Percentiles rank a stretch among this genome's conserved stretches.
phyloP scores from a whole-genome alignment of 2,797 vertebrate species.

The Gephyroberyx darwinii region DNA sequence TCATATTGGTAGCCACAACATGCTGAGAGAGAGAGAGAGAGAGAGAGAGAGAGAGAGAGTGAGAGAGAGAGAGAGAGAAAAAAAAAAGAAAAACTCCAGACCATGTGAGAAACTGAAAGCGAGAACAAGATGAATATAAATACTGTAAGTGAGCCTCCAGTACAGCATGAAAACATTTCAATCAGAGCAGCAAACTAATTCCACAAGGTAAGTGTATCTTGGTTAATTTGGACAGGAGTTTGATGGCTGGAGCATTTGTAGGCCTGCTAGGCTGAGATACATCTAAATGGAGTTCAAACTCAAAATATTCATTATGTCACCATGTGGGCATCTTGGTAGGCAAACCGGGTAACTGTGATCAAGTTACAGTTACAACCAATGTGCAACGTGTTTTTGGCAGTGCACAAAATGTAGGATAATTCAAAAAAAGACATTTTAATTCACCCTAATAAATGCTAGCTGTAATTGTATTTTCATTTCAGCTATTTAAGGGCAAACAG shows the following conservation, averaged over 20 bases:
- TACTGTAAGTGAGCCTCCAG: conserved; percentile 19
- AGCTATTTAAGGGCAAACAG: too few relatives aligned
- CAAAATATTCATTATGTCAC: neutral
- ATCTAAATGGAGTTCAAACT: neutral
- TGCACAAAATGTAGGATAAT: neutral
- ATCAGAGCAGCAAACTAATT: conserved; percentile 26
- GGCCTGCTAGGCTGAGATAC: neutral
- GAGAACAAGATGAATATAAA: conserved; percentile 59
- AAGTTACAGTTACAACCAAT: neutral
- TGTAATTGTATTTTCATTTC: too few relatives aligned
- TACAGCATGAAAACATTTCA: conserved; percentile 36
- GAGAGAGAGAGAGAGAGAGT: conserved; percentile 9
- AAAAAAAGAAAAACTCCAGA: conserved; percentile 38
- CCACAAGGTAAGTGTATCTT: conserved; percentile 64
- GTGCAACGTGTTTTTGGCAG: neutral
- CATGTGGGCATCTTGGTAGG: neutral
- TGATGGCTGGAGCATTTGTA: neutral
- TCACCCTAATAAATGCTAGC: neutral
- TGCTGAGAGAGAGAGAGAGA: conserved; percentile 12
- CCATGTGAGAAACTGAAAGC: conserved; percentile 62
- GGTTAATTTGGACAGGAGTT: neutral
- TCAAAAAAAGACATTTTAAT: neutral
- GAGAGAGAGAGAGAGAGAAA: neutral
- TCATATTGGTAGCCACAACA: conserved; percentile 39
- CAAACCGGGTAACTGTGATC: neutral